Conservation (phyloP, 2,888 invertebrate genomes). For the Coenonympha arcania region DNA sequence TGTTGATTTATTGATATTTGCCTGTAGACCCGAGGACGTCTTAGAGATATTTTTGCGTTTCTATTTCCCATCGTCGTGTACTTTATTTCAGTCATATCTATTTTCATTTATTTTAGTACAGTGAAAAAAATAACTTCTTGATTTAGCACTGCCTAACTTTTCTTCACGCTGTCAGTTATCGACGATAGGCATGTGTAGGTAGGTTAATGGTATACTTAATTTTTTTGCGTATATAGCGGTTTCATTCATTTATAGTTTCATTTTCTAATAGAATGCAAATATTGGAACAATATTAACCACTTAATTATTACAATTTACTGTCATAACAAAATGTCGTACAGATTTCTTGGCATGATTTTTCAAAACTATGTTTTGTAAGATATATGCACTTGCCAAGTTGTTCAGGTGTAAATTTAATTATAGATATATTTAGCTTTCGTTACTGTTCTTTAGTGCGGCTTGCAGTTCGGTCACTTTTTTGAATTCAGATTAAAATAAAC, state of each 20-base stretch:
- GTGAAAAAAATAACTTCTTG: too few relatives aligned
- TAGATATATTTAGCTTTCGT: conserved; percentile 20
- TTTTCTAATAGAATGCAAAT: not conserved
- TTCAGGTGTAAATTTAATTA: conserved; percentile 12
- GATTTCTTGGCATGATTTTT: conserved; percentile 18
- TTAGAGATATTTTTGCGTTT: not conserved
- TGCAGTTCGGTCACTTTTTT: conserved; percentile 18
- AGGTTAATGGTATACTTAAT: too few relatives aligned
- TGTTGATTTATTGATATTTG: not conserved
- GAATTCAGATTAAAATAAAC: too few relatives aligned
- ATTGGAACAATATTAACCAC: not conserved
- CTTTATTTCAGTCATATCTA: not conserved
- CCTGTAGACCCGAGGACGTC: not conserved
- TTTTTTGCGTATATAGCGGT: not conserved
- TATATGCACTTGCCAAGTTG: conserved; percentile 20
- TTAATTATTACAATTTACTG: not conserved
- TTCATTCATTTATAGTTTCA: not conserved
- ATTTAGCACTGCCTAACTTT: too few relatives aligned
- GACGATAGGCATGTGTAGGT: too few relatives aligned
- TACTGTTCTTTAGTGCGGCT: conserved; percentile 19
- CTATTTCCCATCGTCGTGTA: not conserved
- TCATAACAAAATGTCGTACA: not conserved
- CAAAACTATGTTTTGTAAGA: conserved; percentile 15
- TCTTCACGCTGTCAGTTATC: too few relatives aligned
- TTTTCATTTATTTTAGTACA: not conserved